Percentiles rank a stretch among this genome's conserved stretches.
These are phyloP conservation scores for Hemaris fuciformis DNA, from an alignment of 2,888 invertebrate genomes.

Conservation along the genomic window DNA sequence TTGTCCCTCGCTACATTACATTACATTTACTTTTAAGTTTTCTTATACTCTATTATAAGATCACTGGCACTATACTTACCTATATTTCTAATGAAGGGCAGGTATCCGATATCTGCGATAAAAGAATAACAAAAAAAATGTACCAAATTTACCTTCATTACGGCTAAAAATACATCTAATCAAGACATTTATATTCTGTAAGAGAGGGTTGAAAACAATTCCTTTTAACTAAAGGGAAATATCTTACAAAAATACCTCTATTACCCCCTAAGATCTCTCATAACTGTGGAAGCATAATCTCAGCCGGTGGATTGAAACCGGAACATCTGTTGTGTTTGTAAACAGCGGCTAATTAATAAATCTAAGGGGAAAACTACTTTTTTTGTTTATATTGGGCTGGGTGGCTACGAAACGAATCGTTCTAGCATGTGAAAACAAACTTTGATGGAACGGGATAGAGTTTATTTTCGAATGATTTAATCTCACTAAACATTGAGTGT, in stretches of 20 bases:
- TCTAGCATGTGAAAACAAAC: not conserved
- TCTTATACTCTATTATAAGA: not conserved
- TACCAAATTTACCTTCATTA: too few species aligned
- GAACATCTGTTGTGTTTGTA: slow-evolving; percentile 36
- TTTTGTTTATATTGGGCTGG: slow-evolving; percentile 22
- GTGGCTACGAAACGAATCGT: slow-evolving; percentile 11
- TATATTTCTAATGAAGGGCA: too few species aligned
- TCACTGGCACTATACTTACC: too few species aligned
- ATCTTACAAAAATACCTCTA: not conserved
- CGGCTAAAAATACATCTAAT: not conserved
- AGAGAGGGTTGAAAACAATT: not conserved
- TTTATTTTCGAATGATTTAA: not conserved
- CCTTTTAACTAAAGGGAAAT: not conserved
- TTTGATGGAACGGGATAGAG: not conserved
- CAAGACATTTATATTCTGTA: not conserved
- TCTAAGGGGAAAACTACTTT: slow-evolving; percentile 20
- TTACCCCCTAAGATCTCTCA: not conserved
- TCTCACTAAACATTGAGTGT: not conserved
- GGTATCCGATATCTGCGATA: too few species aligned
- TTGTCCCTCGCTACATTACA: too few species aligned
- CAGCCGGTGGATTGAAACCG: slow-evolving; percentile 26
- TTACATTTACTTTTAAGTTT: too few species aligned
- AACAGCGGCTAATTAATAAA: slow-evolving; percentile 46
- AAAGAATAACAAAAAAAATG: too few species aligned
- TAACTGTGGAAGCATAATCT: slow-evolving; percentile 7